A percentile compares a stretch with the other conserved stretches of the same genome.
Conservation (phyloP, 2,113 vertebrate genomes). For the Petrocephalus microphthalmus region DNA sequence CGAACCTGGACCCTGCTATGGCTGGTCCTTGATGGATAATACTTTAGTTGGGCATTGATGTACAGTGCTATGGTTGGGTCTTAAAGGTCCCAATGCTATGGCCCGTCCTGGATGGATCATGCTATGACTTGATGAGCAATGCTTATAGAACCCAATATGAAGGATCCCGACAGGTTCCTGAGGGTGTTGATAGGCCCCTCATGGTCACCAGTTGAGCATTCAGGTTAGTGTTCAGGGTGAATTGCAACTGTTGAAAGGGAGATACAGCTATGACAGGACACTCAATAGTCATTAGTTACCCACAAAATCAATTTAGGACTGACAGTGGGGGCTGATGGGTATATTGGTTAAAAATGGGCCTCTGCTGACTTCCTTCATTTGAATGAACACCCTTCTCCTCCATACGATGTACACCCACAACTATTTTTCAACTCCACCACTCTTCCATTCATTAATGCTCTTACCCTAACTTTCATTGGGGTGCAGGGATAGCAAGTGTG, state of each 20-base stretch:
- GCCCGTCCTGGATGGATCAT: background rate
- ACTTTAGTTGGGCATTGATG: background rate
- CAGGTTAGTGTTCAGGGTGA: background rate
- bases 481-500: conserved; percentile 39
- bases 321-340: background rate
- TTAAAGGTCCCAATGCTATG: background rate
- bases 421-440: background rate
- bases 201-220: background rate
- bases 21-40: background rate
- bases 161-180: background rate
- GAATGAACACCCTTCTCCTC: background rate
- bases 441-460: background rate
- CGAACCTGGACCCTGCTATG: background rate
- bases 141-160: background rate
- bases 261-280: conserved; percentile 15
- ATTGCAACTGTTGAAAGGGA: background rate
- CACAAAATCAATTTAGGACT: conserved; percentile 48
- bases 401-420: conserved; percentile 18
- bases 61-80: background rate
- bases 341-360: background rate
- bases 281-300: conserved; percentile 45
- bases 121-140: background rate
- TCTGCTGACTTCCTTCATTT: background rate
- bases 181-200: background rate
- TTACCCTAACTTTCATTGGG: background rate